Conservation (phyloP, 2,888 invertebrate species). For the Rhimphoctona megacephalus region DNA sequence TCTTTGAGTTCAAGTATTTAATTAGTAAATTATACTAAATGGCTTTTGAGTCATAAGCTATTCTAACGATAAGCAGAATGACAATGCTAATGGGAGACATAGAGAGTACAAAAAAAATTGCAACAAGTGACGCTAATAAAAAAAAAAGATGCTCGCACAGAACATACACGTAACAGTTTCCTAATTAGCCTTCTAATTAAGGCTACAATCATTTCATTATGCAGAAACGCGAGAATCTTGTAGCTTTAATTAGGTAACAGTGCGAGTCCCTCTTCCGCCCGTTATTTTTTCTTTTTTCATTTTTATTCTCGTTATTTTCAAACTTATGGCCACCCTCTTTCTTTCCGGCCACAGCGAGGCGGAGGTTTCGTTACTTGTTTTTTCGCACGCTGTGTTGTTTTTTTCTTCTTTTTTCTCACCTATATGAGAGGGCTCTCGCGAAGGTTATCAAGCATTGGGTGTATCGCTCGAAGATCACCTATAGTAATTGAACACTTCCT, state of each 20-base stretch:
- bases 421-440: slow-evolving; percentile 37
- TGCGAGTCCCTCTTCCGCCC: slow-evolving; percentile 37
- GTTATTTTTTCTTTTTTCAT: slow-evolving; percentile 56
- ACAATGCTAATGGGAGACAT: slow-evolving; percentile 41
- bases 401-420: slow-evolving; percentile 35
- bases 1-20: background rate
- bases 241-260: slow-evolving; percentile 69
- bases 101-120: slow-evolving; percentile 47
- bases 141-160: slow-evolving; percentile 43
- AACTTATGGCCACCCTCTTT: slow-evolving; percentile 40
- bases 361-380: slow-evolving; percentile 46
- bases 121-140: slow-evolving; percentile 49
- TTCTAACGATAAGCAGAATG: slow-evolving; percentile 21
- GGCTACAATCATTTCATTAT: slow-evolving; percentile 68
- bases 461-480: slow-evolving; percentile 44
- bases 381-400: slow-evolving; percentile 22
- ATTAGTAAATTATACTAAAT: slow-evolving; percentile 1
- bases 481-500: slow-evolving; percentile 64
- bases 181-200: slow-evolving; percentile 69
- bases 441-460: slow-evolving; percentile 56
- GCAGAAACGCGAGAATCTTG: slow-evolving; percentile 65
- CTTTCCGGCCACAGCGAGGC: slow-evolving; percentile 26
- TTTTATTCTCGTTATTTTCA: slow-evolving; percentile 39
- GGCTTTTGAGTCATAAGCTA: background rate
- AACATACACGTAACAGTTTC: slow-evolving; percentile 65